Evolutionary conservation across 2,888 invertebrate species (phyloP).

Genomic region (Caenorhabditis drosophilae): DNA sequence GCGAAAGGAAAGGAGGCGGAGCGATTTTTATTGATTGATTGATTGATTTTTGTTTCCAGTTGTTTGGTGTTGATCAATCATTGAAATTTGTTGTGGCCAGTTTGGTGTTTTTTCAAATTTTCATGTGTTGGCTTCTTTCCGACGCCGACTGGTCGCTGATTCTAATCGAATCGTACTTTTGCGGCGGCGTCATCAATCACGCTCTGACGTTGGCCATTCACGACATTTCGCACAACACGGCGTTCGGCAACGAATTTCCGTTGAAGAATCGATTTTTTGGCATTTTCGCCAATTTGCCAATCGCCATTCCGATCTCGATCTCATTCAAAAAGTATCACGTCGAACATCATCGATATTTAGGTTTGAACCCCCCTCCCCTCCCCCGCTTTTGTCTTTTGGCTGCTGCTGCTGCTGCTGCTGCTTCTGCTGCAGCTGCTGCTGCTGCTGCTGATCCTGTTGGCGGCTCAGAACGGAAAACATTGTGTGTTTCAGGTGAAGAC

Average conservation of each 20-base stretch:
- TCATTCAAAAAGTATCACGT: constrained; percentile 94
- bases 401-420: no score
- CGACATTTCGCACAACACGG: constrained; percentile 94
- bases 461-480: background rate
- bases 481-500: constrained; percentile 81
- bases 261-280: constrained; percentile 82
- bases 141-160: constrained; percentile 81
- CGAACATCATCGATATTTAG: constrained; percentile 82
- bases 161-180: constrained; percentile 84
- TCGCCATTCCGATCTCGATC: constrained; percentile 90
- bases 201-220: constrained; percentile 92
- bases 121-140: constrained; percentile 49
- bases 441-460: no score
- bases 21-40: background rate
- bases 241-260: constrained; percentile 81
- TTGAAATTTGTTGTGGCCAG: constrained; percentile 60
- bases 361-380: no score
- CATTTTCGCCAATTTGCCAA: constrained; percentile 91
- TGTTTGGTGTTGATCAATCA: constrained; percentile 61
- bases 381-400: no score
- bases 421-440: no score
- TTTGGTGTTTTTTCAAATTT: constrained; percentile 56
- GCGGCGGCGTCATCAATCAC: constrained; percentile 94
- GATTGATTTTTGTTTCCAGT: constrained; percentile 36
- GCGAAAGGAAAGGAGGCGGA: no score